Percentiles rank a stretch among this genome's conserved stretches.
These are phyloP conservation scores for Camponotus floridanus DNA, from an alignment of 1,140 invertebrate genomes.

Conservation along the genomic window DNA sequence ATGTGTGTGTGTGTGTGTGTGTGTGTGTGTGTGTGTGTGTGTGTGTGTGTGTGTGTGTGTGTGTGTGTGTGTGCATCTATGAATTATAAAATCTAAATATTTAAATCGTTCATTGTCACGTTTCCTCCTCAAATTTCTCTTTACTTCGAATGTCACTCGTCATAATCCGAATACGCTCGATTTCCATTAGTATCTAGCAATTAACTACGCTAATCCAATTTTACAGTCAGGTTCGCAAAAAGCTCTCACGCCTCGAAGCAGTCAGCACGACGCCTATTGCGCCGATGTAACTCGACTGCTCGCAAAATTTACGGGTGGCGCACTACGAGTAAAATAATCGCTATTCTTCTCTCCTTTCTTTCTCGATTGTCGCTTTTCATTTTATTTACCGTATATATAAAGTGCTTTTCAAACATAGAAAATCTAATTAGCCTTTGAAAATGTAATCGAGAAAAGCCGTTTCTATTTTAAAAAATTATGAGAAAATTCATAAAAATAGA, in stretches of 20 bases:
- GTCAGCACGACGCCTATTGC: background rate
- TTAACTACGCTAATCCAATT: slow-evolving; percentile 39
- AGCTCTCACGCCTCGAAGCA: slow-evolving; percentile 25
- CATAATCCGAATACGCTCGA: background rate
- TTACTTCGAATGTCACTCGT: background rate
- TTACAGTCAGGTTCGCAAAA: background rate
- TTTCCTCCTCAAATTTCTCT: background rate
- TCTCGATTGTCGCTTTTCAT: slow-evolving; percentile 22
- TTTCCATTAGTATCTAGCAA: slow-evolving; percentile 39
- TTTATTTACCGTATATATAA: background rate
- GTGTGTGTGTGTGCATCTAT: background rate
- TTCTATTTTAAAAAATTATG: background rate
- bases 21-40: background rate
- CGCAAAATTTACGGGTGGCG: slow-evolving; percentile 49
- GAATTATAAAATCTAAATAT: background rate
- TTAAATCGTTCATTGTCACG: background rate
- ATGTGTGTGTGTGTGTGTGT: background rate
- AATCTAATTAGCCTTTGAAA: background rate
- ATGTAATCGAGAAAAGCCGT: background rate
- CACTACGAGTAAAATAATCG: slow-evolving; percentile 60
- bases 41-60: background rate
- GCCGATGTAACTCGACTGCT: slow-evolving; percentile 2
- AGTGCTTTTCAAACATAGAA: background rate
- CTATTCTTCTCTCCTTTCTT: background rate
- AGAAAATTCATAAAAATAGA: background rate